These are phyloP conservation scores for Limenitis arthemis DNA, from an alignment of 2,888 invertebrate species.

Conservation along the genomic window DNA sequence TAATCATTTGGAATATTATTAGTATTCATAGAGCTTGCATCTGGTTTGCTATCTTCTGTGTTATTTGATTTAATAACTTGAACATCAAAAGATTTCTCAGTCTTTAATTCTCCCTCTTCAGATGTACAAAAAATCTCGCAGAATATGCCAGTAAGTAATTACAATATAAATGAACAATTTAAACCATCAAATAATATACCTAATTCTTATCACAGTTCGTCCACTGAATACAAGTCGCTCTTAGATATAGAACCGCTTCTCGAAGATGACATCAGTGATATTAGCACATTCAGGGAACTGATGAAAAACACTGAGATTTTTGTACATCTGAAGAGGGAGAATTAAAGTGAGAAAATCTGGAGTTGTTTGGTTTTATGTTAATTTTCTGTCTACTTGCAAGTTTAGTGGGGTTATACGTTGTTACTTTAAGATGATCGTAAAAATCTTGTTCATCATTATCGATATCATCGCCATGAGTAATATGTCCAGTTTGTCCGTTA, in stretches of 20 bases:
- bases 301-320: constrained; percentile 60
- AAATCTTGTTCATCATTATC: constrained; percentile 59
- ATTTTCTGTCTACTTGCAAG: constrained; percentile 51
- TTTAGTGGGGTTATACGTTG: constrained; percentile 62
- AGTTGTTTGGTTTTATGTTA: constrained; percentile 45
- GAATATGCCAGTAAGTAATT: constrained; percentile 33
- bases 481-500: constrained; percentile 57
- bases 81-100: constrained; percentile 63
- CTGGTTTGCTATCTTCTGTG: constrained; percentile 55
- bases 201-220: constrained; percentile 41
- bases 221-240: constrained; percentile 64
- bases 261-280: constrained; percentile 71
- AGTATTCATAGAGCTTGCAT: constrained; percentile 55
- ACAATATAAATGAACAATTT: constrained; percentile 33
- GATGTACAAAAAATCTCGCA: constrained; percentile 28
- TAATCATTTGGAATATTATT: constrained; percentile 47
- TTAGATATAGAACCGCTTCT: constrained; percentile 71
- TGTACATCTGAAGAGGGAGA: constrained; percentile 33
- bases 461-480: constrained; percentile 52
- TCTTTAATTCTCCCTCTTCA: constrained; percentile 35
- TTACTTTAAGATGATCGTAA: constrained; percentile 59
- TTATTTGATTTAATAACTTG: constrained; percentile 67
- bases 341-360: constrained; percentile 43
- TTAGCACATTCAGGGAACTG: constrained; percentile 59
- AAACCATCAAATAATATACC: constrained; percentile 36